Conservation (phyloP, 2,113 vertebrate genomes). For the Ailurus styani region DNA sequence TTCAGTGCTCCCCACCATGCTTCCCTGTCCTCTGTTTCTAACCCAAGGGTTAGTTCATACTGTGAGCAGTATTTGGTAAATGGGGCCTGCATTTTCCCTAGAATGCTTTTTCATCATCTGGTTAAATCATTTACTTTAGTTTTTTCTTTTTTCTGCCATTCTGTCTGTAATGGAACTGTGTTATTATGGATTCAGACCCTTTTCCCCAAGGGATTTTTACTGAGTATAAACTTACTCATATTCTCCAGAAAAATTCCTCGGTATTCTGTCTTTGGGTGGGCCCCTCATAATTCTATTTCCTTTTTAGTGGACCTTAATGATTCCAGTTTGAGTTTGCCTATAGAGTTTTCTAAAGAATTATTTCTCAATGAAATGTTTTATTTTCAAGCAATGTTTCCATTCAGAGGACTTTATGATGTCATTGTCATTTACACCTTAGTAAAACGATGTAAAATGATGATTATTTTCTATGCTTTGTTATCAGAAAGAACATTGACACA, state of each 20-base stretch:
- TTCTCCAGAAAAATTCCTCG: not conserved
- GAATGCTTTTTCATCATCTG: not conserved
- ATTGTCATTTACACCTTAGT: not conserved
- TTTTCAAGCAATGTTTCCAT: not conserved
- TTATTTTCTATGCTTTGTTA: not conserved
- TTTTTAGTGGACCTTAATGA: not conserved
- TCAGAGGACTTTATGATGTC: not conserved
- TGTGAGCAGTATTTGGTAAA: not conserved
- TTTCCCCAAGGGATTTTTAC: not conserved
- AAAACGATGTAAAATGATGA: not conserved
- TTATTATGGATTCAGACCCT: not conserved
- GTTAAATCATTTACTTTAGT: not conserved
- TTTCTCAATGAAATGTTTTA: not conserved
- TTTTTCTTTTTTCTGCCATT: not conserved
- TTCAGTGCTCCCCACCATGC: no score
- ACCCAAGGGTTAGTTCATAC: fast-evolving
- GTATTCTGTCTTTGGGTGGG: not conserved
- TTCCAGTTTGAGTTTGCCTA: not conserved
- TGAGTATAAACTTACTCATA: not conserved
- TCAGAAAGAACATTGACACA: not conserved
- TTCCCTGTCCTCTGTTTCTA: not conserved
- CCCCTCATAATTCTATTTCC: not conserved
- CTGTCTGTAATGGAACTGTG: not conserved
- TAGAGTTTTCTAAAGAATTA: not conserved
- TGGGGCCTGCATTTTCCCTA: not conserved